Percentiles rank a stretch among this genome's conserved stretches.
Conservation (phyloP, 2,888 invertebrate species). For the Ceriagrion tenellum region DNA sequence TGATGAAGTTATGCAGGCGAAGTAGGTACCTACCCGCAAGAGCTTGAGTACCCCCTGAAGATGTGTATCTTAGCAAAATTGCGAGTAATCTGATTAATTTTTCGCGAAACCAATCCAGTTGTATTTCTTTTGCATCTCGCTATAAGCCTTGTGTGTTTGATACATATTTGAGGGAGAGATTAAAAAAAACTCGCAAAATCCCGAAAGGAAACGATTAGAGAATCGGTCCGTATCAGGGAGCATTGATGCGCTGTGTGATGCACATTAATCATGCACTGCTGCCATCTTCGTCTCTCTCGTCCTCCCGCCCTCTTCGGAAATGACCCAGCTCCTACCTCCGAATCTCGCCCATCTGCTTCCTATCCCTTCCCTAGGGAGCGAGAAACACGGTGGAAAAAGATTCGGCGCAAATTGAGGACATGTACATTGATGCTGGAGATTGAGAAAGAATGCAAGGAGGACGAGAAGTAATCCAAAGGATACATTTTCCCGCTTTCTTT, state of each 20-base stretch:
- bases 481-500: background rate
- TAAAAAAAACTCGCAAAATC: background rate
- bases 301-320: background rate
- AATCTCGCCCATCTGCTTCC: too few species aligned
- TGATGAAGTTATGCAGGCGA: too few species aligned
- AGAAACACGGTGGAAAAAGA: background rate
- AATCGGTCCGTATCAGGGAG: background rate
- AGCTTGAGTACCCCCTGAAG: too few species aligned
- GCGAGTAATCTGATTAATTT: background rate
- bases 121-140: background rate
- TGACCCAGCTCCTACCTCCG: too few species aligned
- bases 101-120: background rate
- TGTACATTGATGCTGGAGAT: background rate
- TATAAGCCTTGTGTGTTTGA: background rate
- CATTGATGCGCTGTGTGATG: background rate
- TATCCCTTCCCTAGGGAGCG: background rate
- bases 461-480: background rate
- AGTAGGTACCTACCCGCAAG: too few species aligned
- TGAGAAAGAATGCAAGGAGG: background rate
- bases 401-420: background rate
- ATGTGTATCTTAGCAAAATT: background rate
- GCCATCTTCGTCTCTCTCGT: background rate
- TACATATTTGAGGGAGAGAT: background rate
- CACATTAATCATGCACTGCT: background rate
- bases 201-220: background rate